Conservation (phyloP, 2,888 invertebrate genomes). For the Tuta absoluta region DNA sequence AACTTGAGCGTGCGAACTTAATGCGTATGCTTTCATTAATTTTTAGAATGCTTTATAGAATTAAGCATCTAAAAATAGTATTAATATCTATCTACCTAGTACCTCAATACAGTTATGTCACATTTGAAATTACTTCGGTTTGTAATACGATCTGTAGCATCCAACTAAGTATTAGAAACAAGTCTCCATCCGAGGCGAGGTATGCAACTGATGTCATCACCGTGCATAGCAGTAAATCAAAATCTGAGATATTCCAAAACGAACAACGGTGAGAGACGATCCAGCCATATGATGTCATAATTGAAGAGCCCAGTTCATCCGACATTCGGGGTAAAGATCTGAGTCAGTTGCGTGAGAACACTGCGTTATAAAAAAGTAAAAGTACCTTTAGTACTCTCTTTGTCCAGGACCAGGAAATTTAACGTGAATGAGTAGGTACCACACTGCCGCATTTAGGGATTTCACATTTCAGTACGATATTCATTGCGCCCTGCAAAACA, state of each 20-base stretch:
- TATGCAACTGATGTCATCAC: constrained; percentile 20
- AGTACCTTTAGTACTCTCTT: constrained; percentile 78
- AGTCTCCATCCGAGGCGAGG: not conserved
- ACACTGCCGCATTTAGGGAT: not conserved
- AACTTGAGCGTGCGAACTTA: not conserved
- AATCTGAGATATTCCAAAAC: constrained; percentile 58
- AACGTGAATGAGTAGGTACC: not conserved
- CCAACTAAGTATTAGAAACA: not conserved
- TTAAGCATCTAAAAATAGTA: not conserved
- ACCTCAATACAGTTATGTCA: not conserved
- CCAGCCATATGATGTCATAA: constrained; percentile 71
- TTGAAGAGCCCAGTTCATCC: constrained; percentile 61
- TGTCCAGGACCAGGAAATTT: constrained; percentile 48
- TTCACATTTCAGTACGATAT: not conserved
- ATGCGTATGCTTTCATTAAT: not conserved
- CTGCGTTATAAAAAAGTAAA: constrained; percentile 72
- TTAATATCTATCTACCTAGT: not conserved
- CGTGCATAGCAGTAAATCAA: constrained; percentile 31
- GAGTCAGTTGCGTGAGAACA: constrained; percentile 74
- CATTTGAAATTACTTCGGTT: not conserved
- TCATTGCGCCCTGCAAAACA: not conserved
- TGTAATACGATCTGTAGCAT: not conserved
- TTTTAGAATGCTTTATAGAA: too few relatives aligned
- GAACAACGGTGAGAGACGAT: constrained; percentile 49
- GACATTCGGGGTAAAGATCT: constrained; percentile 53